Evolutionary conservation across 2,113 vertebrate genomes (phyloP), one percentile per base, ranked within the genome.

Genomic region (Trematocara macrostoma): DNA sequence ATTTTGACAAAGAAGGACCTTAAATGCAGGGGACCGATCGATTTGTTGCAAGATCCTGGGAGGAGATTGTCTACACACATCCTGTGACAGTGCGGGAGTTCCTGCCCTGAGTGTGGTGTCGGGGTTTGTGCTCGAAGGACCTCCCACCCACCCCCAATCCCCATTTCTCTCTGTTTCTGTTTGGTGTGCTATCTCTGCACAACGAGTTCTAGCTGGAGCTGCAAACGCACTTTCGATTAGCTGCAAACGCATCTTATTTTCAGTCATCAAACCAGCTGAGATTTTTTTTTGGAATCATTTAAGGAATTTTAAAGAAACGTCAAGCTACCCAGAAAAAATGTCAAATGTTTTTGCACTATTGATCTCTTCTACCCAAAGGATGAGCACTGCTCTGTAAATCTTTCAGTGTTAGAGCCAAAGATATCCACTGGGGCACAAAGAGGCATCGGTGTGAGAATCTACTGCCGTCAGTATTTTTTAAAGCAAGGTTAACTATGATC

Each of bases 1-100:
- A 61, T 55, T 88, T 92, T 90, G 78, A 88, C 89, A 88, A 86
- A 90, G 61, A 81, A 79, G 47, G 81, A 59, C 81, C 35, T 84
- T 90, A 87, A 71, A 79, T 81, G 84, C 64, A 56, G 45, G 81
- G 18, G 79, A 84, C 67, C 81, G 82, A 92, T 91, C 45, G 83
- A 91, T 94, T 81, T 78, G 61, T 38, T 7, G 52, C 20, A 78
- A 84, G 74, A 87, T 86, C 47, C 84, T 55, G 79, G 81, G 49
- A 71, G 83, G 79, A 88, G 86, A 53, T 88, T 90, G 83, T 90
- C 86, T 16, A 11, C 45, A 49, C 81, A 55, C 64, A 10, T 86
- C 55, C 69, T 85, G 45, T 49, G 56, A 86, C 64, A 15, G 40
- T 52, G 78, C 18, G 7, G 61, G 23, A 57, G 38, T 52, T 87